Percentiles rank a stretch among this genome's conserved stretches.
These are phyloP conservation scores for Rhegmatorhina hoffmannsi DNA, from an alignment of 2,113 vertebrate genomes.

Conservation along the genomic window DNA sequence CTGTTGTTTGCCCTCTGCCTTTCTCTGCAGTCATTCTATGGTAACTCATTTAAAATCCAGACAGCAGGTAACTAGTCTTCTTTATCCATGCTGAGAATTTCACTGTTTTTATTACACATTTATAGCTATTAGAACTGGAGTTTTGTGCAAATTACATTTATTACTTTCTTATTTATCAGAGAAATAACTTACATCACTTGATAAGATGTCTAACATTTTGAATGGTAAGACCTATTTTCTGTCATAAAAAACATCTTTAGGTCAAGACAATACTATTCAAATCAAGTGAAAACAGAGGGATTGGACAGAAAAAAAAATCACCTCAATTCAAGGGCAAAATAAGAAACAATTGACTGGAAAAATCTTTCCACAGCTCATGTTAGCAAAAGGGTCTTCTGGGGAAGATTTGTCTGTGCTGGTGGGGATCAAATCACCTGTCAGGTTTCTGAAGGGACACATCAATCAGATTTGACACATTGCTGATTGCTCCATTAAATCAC, in stretches of 20 bases:
- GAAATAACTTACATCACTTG: constrained; percentile 47
- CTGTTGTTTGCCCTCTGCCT: background rate
- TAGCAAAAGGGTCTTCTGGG: constrained; percentile 21
- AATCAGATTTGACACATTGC: constrained; percentile 74
- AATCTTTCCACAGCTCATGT: constrained; percentile 19
- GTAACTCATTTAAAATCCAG: background rate
- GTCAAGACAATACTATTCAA: constrained; percentile 42
- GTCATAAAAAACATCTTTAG: constrained; percentile 64
- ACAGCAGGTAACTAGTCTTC: background rate
- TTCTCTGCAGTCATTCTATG: background rate
- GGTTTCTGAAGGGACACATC: constrained; percentile 68
- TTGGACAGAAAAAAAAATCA: constrained; percentile 2
- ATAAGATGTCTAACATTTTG: constrained; percentile 62
- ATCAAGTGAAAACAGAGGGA: constrained; percentile 59
- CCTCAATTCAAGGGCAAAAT: constrained; percentile 72
- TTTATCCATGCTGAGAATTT: constrained; percentile 33
- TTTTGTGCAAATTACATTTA: constrained; percentile 66
- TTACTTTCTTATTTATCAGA: constrained; percentile 51
- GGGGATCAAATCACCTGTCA: constrained; percentile 74
- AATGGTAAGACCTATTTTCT: constrained; percentile 47
- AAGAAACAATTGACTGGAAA: constrained; percentile 53
- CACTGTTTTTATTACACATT: constrained; percentile 12
- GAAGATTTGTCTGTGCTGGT: constrained; percentile 70
- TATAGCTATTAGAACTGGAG: constrained; percentile 31
- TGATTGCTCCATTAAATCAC: constrained; percentile 82